Base-by-base conservation (phyloP, 2,797 vertebrate species). In the Garrulus glandarius region DNA sequence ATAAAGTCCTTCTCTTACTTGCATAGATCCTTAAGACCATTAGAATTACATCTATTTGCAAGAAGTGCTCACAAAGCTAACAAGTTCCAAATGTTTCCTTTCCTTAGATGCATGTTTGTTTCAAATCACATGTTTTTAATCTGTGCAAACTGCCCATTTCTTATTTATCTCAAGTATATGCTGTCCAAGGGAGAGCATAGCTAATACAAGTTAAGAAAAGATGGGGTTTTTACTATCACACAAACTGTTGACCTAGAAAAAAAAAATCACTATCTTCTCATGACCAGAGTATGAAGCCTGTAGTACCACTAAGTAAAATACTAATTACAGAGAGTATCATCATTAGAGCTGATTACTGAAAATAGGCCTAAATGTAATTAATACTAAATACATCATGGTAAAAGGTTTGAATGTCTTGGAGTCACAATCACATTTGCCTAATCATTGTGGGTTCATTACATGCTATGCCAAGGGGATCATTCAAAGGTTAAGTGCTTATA, bases 21-120 rank as follows among this genome's bases (percentile, higher is more conserved):
- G 94, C 84, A 87, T 27, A 92, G 93, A 96, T 96, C 91, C 92
- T 67, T 80, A 65, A 92, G 88, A 96, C 60, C 87, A 82, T 84
- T 94, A 93, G 94, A 96, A 97, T 95, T 92, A 87, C 74, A 93
- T 95, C 61, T 68, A 60, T 96, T 93, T 94, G 85, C 79, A 94
- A 96, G 57, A 72, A 82, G 50, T 63, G 36, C 93, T 96, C 81
- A 95, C 88, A 95, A 92, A 97, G 76, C 63, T 97, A 98, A 97
- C 95, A 94, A 97, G 90, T 96, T 98, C 96, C 97, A 98, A 98
- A 97, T 98, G 97, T 95, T 97, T 95, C 93, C 72, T 94, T 95
- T 96, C 81, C 87, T 96, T 92, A 96, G 97, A 96, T 39, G 85
- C 70, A 92, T 95, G 71, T 97, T 98, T 97, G 87, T 95, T 97